These are phyloP conservation scores for Tympanuchus pallidicinctus DNA, from an alignment of 2,113 vertebrate genomes.

Conservation along the genomic window DNA sequence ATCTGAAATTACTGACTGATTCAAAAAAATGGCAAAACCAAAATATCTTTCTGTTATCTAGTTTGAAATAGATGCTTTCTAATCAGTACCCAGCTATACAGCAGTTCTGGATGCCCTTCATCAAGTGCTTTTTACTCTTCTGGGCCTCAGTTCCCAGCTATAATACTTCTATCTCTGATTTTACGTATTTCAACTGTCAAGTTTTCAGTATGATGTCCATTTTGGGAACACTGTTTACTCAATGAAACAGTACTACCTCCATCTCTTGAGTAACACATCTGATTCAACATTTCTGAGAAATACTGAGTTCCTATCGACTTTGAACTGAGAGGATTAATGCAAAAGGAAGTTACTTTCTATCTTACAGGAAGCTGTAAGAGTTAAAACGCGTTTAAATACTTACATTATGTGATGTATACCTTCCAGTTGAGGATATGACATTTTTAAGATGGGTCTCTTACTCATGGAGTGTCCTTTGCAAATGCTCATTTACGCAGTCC, in stretches of 20 bases:
- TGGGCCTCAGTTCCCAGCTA: neutral
- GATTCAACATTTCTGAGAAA: rapidly evolving
- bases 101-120: neutral
- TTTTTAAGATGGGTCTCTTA: neutral
- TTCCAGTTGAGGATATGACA: too few relatives aligned
- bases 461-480: neutral
- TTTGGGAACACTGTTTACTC: neutral
- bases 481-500: neutral
- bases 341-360: neutral
- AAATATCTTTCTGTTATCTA: neutral
- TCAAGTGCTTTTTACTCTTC: neutral
- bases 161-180: neutral
- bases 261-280: neutral
- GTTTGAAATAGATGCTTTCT: neutral
- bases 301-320: neutral
- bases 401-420: rapidly evolving
- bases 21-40: neutral
- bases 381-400: neutral
- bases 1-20: neutral
- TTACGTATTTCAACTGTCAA: neutral
- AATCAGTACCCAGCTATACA: neutral
- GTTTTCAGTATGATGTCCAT: neutral
- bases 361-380: neutral
- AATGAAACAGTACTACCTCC: too few relatives aligned
- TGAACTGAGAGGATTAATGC: neutral